Evolutionary conservation across 2,797 vertebrate genomes (phyloP).

Genomic region (Galago senegalensis): DNA sequence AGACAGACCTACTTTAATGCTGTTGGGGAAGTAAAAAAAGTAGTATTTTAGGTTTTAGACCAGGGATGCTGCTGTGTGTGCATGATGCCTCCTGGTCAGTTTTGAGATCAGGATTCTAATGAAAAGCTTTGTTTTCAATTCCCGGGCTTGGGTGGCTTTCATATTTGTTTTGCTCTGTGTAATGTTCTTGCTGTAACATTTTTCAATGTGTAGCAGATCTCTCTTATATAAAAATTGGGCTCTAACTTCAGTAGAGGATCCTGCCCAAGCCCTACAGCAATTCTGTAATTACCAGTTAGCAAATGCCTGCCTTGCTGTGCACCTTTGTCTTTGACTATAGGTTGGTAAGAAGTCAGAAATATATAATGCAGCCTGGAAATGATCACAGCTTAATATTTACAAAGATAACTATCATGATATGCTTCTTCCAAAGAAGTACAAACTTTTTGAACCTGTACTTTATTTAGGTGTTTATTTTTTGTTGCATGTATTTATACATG

Average conservation of each 20-base stretch:
- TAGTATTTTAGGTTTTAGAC: not conserved
- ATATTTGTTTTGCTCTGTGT: not conserved
- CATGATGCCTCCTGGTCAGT: not conserved
- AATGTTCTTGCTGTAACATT: not conserved
- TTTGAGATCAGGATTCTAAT: constrained; percentile 14
- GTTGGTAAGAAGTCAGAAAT: constrained; percentile 17
- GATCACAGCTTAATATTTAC: constrained; percentile 26
- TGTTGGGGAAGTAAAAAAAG: constrained; percentile 2
- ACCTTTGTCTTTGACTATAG: not conserved
- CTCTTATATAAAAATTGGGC: constrained; percentile 21
- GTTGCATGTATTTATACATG: not conserved
- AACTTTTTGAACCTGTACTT: not conserved
- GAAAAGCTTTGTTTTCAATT: constrained; percentile 44
- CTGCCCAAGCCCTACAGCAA: not conserved
- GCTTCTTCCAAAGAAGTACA: constrained; percentile 51
- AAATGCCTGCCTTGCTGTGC: not conserved
- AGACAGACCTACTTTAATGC: not conserved
- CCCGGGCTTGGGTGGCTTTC: not conserved
- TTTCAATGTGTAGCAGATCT: not conserved
- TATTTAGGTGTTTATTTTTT: not conserved
- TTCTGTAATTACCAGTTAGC: constrained; percentile 12
- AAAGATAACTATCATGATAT: constrained; percentile 54
- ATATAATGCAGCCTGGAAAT: not conserved
- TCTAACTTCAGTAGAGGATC: not conserved
- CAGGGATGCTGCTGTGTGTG: not conserved